These are phyloP conservation scores for Aythya baeri DNA, from an alignment of 2,113 vertebrate species.

Conservation along the genomic window DNA sequence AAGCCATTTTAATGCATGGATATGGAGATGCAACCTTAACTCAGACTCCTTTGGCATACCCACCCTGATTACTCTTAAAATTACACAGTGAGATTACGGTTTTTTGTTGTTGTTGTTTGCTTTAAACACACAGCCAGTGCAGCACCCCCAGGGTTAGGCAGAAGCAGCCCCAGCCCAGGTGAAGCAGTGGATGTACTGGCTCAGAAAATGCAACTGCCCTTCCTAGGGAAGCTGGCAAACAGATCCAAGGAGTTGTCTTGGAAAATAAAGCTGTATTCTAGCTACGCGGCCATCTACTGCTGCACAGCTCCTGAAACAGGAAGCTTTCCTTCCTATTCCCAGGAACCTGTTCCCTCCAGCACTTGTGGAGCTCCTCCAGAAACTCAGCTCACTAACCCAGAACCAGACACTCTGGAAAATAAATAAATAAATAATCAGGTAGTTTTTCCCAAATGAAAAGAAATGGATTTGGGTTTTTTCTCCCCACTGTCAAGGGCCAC, in stretches of 20 bases:
- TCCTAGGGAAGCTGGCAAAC: neutral
- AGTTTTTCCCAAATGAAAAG: neutral
- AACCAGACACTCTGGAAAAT: neutral
- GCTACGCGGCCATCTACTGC: fast-evolving
- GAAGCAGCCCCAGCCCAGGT: neutral
- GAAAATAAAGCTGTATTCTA: neutral
- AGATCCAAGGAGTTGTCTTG: neutral
- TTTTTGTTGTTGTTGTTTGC: neutral
- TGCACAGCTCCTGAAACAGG: neutral
- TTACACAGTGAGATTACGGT: neutral
- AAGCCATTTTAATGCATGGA: neutral
- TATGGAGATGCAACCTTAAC: neutral
- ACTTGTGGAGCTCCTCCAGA: neutral
- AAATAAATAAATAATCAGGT: neutral
- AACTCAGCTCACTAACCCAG: neutral
- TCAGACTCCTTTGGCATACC: neutral
- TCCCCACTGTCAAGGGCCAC: neutral
- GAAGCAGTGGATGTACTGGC: neutral
- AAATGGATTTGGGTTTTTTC: neutral
- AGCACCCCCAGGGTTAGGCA: neutral
- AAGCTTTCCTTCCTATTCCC: neutral
- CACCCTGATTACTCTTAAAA: neutral
- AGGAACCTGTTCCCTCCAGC: neutral
- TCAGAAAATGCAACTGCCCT: neutral
- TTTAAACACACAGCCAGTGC: neutral